These are phyloP conservation scores for Quadroppia sp. DNA, from an alignment of 2,888 invertebrate genomes.

Conservation along the genomic window DNA sequence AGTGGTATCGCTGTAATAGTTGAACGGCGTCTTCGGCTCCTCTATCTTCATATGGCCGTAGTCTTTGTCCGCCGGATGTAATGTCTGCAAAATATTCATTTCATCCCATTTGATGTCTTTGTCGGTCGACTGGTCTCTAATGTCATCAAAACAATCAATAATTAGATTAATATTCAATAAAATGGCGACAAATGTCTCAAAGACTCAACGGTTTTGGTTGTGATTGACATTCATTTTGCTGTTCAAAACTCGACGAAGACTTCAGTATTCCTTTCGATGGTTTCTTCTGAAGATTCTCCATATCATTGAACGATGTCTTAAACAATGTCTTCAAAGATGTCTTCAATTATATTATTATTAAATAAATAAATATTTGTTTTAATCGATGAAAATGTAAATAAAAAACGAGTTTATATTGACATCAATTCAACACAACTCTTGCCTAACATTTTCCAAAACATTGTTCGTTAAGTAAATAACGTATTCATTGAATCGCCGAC, in stretches of 20 bases:
- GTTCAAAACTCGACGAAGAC: conserved; percentile 82
- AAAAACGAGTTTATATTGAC: no score
- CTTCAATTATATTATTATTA: not conserved
- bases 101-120: conserved; percentile 84
- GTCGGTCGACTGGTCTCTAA: conserved; percentile 29
- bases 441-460: no score
- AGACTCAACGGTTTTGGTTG: conserved; percentile 41
- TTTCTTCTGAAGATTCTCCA: conserved; percentile 72
- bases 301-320: no score
- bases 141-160: conserved; percentile 12
- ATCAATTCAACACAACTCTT: not conserved
- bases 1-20: conserved; percentile 53
- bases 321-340: no score
- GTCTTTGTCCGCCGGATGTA: conserved; percentile 96
- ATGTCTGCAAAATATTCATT: conserved; percentile 95
- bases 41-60: conserved; percentile 99
- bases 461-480: not conserved
- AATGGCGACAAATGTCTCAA: not conserved
- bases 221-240: conserved; percentile 44
- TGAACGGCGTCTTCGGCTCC: conserved; percentile 93
- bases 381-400: no score
- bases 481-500: not conserved
- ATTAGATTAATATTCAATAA: not conserved
- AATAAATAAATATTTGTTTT: not conserved
- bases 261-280: conserved; percentile 87